Evolutionary conservation across 1,140 invertebrate genomes (phyloP), one percentile per base, ranked within the genome.

Genomic region (Pseudomyrmex gracilis): DNA sequence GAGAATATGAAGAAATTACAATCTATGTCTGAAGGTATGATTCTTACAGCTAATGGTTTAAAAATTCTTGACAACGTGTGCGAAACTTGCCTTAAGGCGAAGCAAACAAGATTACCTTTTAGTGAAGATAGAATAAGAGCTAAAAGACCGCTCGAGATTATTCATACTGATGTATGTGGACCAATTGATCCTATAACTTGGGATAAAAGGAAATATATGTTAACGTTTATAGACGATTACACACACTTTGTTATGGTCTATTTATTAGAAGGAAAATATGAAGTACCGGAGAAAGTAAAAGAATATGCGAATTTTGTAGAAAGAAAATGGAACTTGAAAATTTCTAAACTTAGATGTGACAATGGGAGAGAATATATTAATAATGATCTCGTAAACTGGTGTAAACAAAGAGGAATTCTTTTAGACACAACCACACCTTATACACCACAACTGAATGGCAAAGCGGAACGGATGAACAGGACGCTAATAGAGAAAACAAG

Each of bases 301-400:
- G 2, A 43, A n/a, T 60, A 58, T 12, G 13, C 45, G 2, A 17
- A 60, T 7, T 1, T 51, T 13, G 55, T 60, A 0, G 55, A 73
- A 12, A 9, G 4, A 1, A 57, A 73, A 60, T 73, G 53, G 53
- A 20, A 73, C 0, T 22, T 34, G 17, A 34, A 20, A 15, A 24
- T 73, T 17, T 43, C 10, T 4, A 58, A n/a, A 58, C 1, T 60
- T 43, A 73, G 55, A 60, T 43, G 55, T 8, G 70, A 73, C 43
- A 73, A 73, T 9, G 70, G 53, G 3, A 15, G 53, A 57, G 5
- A 57, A 5, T 57, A 57, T 17, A 2, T 57, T 17, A 15, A 57
- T 17, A 5, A 15, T 5, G 5, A 15, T 15, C 13, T 57, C 0
- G 5, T 17, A 5, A 15, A 15, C 3, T 57, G n/a, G n/a, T 55